Conservation (phyloP, 2,797 vertebrate genomes). For the Falco columbarius region DNA sequence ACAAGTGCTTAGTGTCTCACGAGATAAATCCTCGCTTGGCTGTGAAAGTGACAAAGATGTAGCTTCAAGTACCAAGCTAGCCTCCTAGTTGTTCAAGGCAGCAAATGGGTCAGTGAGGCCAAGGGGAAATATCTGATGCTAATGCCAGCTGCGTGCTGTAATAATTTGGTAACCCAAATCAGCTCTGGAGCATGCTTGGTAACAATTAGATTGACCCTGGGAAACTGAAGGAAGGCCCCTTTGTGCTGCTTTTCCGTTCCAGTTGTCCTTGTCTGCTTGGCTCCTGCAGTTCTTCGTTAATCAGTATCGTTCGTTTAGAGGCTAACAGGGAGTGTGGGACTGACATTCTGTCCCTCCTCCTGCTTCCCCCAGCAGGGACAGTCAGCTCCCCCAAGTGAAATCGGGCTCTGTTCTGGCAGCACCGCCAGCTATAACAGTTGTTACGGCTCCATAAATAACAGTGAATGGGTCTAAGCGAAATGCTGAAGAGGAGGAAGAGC, state of each 20-base stretch:
- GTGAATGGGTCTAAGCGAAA: neutral
- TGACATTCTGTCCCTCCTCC: neutral
- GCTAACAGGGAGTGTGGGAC: neutral
- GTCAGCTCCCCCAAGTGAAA: neutral
- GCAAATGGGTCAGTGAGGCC: neutral
- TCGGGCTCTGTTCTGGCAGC: slow-evolving; percentile 1
- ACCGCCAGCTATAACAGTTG: neutral
- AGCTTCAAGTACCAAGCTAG: neutral
- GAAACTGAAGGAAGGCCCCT: neutral
- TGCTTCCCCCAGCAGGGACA: neutral
- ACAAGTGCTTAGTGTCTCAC: neutral
- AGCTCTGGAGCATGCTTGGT: neutral
- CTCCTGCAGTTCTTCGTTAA: neutral
- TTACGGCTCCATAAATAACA: slow-evolving; percentile 33
- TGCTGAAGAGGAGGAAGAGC: neutral
- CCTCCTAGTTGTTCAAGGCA: neutral
- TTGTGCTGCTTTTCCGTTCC: neutral
- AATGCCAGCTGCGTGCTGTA: neutral
- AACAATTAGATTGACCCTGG: neutral
- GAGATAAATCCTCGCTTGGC: neutral
- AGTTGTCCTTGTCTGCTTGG: neutral
- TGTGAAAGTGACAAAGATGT: neutral
- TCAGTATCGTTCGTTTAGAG: neutral
- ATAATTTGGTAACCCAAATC: neutral
- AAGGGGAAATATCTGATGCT: neutral